Evolutionary conservation across 2,888 invertebrate species (phyloP).

Genomic region (Notodonta ziczac): DNA sequence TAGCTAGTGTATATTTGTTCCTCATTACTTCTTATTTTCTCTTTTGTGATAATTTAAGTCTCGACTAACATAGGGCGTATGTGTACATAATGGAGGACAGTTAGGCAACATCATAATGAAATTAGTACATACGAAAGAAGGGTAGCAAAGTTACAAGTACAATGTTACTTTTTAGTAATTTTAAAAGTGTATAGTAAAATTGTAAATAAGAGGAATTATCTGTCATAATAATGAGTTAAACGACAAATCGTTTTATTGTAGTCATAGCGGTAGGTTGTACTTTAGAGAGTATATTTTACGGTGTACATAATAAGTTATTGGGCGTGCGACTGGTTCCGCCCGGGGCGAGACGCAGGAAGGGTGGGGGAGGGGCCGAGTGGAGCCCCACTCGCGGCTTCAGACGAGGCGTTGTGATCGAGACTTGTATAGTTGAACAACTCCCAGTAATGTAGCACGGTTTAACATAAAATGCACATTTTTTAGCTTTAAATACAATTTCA

Average conservation of each 20-base stretch:
- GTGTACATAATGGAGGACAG: slow-evolving; percentile 63
- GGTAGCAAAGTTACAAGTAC: slow-evolving; percentile 80
- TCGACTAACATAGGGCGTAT: slow-evolving; percentile 75
- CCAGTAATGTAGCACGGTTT: slow-evolving; percentile 56
- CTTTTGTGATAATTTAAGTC: slow-evolving; percentile 79
- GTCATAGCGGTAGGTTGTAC: slow-evolving; percentile 79
- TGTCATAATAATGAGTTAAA: slow-evolving; percentile 83
- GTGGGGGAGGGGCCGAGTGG: slow-evolving; percentile 15
- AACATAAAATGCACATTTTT: slow-evolving; percentile 73
- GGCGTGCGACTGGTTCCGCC: slow-evolving; percentile 44
- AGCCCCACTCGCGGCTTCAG: slow-evolving; percentile 7
- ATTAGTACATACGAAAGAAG: slow-evolving; percentile 75
- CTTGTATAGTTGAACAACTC: slow-evolving; percentile 42
- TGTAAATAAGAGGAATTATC: slow-evolving; percentile 84
- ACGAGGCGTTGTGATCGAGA: slow-evolving; percentile 16
- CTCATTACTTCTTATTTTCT: slow-evolving; percentile 73
- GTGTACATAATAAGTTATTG: slow-evolving; percentile 75
- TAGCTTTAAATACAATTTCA: slow-evolving; percentile 71
- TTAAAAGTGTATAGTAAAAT: slow-evolving; percentile 78
- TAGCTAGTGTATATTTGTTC: slow-evolving; percentile 79
- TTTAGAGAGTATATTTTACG: slow-evolving; percentile 72
- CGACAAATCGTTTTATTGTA: slow-evolving; percentile 82
- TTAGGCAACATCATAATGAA: slow-evolving; percentile 57
- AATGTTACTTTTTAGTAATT: slow-evolving; percentile 81
- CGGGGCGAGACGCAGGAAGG: slow-evolving; percentile 22